Conservation (phyloP, 2,888 invertebrate genomes). For the Caenorhabditis sp. region DNA sequence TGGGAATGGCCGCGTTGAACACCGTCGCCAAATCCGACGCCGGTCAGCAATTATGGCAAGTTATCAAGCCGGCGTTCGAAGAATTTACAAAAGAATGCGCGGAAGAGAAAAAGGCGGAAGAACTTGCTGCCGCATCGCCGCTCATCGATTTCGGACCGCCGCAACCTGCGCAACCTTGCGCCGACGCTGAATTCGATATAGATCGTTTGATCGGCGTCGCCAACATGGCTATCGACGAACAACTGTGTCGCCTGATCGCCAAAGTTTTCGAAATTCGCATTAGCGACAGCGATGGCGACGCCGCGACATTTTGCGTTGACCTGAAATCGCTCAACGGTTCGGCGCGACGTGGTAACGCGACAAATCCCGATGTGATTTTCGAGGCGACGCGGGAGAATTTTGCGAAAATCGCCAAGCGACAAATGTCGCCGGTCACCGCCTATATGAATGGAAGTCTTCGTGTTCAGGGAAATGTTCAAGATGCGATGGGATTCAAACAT, state of each 20-base stretch:
- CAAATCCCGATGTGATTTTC: conserved; percentile 47
- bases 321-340: conserved; percentile 45
- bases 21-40: conserved; percentile 55
- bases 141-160: background rate
- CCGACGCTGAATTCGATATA: conserved; percentile 34
- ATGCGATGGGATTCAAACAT: conserved; percentile 60
- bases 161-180: conserved; percentile 2
- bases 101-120: conserved; percentile 17
- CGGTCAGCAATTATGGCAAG: conserved; percentile 55
- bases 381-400: conserved; percentile 35
- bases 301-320: conserved; percentile 51
- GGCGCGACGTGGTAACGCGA: conserved; percentile 39
- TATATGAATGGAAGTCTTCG: conserved; percentile 62
- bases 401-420: conserved; percentile 29
- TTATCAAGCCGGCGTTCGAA: conserved; percentile 45
- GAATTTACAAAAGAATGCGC: conserved; percentile 41
- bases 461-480: conserved; percentile 57
- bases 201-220: conserved; percentile 49
- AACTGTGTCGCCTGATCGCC: conserved; percentile 43
- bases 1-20: conserved; percentile 54
- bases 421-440: conserved; percentile 56
- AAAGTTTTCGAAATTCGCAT: conserved; percentile 38
- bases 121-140: background rate
- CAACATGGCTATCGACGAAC: conserved; percentile 53
- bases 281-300: conserved; percentile 22